A percentile compares a stretch with the other conserved stretches of the same genome.
Evolutionary conservation across 1,140 invertebrate genomes (phyloP).

Genomic region (Laupala kohalensis): DNA sequence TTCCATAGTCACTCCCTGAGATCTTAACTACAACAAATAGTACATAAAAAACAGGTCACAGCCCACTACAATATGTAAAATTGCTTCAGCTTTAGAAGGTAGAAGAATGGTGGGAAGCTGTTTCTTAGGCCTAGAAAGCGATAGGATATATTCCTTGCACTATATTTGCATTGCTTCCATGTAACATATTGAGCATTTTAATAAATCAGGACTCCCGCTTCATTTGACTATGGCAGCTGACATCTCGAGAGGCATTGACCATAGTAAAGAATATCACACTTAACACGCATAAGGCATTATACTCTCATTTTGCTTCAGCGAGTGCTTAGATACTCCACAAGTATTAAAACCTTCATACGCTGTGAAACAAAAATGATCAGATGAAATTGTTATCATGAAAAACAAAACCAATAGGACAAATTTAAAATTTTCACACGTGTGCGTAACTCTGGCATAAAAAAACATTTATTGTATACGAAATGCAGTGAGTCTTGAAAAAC

Average conservation of each 20-base stretch:
- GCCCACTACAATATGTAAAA: no score
- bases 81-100: no score
- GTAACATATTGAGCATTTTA: background rate
- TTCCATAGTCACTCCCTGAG: no score
- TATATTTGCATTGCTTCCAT: background rate
- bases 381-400: background rate
- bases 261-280: background rate
- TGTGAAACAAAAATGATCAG: background rate
- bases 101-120: no score
- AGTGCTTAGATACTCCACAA: background rate
- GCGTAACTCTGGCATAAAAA: background rate
- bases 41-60: no score
- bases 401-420: no score
- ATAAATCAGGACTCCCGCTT: background rate
- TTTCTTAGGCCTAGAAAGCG: background rate
- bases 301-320: background rate
- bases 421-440: no score
- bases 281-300: background rate
- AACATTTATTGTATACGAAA: background rate
- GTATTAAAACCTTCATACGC: background rate
- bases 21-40: no score
- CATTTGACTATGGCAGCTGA: background rate
- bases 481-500: no score
- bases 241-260: background rate
- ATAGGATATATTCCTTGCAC: background rate